Percentiles rank a stretch among this genome's conserved stretches.
Conservation (phyloP, 2,113 vertebrate genomes). For the Antechinus flavipes region DNA sequence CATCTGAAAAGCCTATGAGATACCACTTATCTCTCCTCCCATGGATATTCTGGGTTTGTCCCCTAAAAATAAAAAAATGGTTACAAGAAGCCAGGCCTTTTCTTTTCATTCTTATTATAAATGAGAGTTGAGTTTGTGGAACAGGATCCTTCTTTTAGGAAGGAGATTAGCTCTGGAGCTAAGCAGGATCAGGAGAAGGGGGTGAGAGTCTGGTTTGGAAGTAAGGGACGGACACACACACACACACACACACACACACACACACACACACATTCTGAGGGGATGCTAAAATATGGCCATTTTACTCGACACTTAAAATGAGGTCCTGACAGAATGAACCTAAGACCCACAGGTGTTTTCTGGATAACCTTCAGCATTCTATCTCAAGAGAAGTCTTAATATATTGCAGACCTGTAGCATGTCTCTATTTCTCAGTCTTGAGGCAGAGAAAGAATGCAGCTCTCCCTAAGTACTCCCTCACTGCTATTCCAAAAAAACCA, state of each 20-base stretch:
- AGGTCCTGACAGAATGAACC: background rate
- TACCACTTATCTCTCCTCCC: no score
- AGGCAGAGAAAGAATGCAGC: background rate
- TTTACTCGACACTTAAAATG: background rate
- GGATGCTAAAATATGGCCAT: background rate
- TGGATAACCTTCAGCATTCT: background rate
- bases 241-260: background rate
- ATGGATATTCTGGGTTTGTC: background rate
- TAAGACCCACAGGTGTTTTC: background rate
- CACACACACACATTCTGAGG: background rate
- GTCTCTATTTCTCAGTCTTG: background rate
- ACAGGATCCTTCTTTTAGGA: no score
- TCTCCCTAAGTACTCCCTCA: background rate
- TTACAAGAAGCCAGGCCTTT: background rate
- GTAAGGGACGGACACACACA: background rate
- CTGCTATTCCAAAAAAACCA: conserved; percentile 10
- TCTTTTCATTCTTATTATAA: background rate
- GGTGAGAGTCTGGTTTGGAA: background rate
- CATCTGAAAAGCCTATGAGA: background rate
- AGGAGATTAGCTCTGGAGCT: background rate
- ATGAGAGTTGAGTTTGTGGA: background rate
- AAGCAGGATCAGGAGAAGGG: background rate
- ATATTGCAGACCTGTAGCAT: background rate
- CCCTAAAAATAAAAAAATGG: background rate
- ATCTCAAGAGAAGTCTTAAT: background rate